phyloP scores from a whole-genome alignment of 2,113 vertebrate species.

The Centrocercus urophasianus region DNA sequence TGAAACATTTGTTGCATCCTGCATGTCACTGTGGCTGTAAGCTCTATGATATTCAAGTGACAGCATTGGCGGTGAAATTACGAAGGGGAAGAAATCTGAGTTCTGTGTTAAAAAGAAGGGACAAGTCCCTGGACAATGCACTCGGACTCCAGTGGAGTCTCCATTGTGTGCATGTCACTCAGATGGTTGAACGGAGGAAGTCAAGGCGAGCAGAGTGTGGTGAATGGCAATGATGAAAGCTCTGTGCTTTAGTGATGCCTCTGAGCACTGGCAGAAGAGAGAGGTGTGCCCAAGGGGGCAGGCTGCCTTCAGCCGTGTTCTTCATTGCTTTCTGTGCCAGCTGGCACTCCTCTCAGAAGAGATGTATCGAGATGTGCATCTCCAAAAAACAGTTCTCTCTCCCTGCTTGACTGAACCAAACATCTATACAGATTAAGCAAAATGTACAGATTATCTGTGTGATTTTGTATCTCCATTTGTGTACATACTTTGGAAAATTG shows the following conservation, averaged over 20 bases:
- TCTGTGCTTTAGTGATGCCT: background rate
- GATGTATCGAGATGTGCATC: accelerated
- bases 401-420: background rate
- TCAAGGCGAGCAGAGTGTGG: background rate
- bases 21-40: background rate
- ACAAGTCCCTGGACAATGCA: background rate
- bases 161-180: background rate
- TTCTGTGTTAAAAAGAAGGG: background rate
- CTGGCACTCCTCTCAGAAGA: background rate
- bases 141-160: background rate
- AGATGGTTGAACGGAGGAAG: background rate
- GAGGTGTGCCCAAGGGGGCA: background rate
- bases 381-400: background rate
- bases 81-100: background rate
- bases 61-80: background rate
- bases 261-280: background rate
- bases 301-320: background rate
- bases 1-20: background rate
- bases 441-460: background rate
- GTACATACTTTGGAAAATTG: background rate
- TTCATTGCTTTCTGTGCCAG: background rate
- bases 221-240: background rate
- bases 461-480: background rate
- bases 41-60: background rate
- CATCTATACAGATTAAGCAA: background rate